phyloP scores from a whole-genome alignment of 2,113 vertebrate genomes.

The Mastomys coucha region DNA sequence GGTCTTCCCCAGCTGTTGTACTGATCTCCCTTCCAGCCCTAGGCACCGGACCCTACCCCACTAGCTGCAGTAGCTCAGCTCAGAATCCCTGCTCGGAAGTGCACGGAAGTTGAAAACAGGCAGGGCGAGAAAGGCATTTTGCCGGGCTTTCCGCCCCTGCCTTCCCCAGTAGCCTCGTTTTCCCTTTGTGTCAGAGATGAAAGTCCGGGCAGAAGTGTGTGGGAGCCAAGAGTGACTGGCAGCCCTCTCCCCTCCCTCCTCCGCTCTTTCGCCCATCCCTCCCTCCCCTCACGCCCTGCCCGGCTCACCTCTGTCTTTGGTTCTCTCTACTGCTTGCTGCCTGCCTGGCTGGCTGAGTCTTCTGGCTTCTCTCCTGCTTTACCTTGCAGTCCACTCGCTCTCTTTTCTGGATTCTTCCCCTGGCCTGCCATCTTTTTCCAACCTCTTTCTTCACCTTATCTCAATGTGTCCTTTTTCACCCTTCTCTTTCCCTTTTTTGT shows the following conservation, averaged over 20 bases:
- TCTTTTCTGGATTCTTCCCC: neutral
- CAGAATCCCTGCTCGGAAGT: neutral
- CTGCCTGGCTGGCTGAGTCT: neutral
- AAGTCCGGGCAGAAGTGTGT: constrained; percentile 6
- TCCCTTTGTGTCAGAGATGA: constrained; percentile 64
- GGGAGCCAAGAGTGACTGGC: neutral
- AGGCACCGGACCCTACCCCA: neutral
- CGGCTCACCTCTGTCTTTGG: no score
- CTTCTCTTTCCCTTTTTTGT: neutral
- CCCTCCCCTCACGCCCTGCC: neutral
- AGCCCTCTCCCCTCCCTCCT: neutral
- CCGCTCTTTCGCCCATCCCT: neutral
- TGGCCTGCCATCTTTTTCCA: neutral
- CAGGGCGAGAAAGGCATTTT: constrained; percentile 48
- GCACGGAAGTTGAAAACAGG: constrained; percentile 55
- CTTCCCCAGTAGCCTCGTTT: neutral
- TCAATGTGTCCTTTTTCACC: no score
- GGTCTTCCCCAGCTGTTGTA: neutral
- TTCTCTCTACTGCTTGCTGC: no score
- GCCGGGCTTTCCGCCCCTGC: neutral
- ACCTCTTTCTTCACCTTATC: neutral
- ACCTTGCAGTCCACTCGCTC: fast-evolving
- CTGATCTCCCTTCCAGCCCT: neutral
- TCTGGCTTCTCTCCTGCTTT: neutral
- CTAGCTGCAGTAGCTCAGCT: fast-evolving